These are phyloP conservation scores for Ormyrus nitidulus DNA, from an alignment of 2,888 invertebrate genomes.

Conservation along the genomic window DNA sequence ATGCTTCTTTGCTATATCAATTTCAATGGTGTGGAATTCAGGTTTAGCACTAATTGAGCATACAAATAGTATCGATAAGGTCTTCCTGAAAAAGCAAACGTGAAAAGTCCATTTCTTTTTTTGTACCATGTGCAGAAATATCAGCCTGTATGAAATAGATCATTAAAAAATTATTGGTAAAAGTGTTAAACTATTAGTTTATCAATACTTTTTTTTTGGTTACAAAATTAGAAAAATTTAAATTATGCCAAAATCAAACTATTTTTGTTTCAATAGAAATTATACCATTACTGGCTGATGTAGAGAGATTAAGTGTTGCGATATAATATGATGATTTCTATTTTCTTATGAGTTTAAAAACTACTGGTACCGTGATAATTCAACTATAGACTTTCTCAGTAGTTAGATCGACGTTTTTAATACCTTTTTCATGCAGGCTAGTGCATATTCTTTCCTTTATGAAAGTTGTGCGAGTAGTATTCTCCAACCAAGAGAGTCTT, in stretches of 20 bases:
- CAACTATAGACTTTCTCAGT: conserved; percentile 23
- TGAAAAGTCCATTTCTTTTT: conserved; percentile 63
- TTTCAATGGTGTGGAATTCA: conserved; percentile 68
- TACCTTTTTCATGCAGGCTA: conserved; percentile 39
- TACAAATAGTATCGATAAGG: conserved; percentile 69
- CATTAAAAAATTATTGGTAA: conserved; percentile 37
- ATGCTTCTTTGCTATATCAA: conserved; percentile 64
- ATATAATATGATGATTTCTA: too few relatives aligned
- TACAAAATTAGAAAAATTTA: conserved; percentile 22
- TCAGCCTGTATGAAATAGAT: conserved; percentile 29
- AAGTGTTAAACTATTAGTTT: conserved; percentile 19
- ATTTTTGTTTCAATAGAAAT: conserved; percentile 34
- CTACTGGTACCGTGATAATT: conserved; percentile 38
- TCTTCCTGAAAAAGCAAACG: conserved; percentile 69
- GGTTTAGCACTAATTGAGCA: conserved; percentile 66
- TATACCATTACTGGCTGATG: conserved; percentile 31
- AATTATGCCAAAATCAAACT: background rate
- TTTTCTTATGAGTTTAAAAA: background rate
- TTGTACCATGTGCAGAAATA: conserved; percentile 45
- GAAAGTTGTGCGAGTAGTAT: conserved; percentile 48
- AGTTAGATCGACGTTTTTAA: conserved; percentile 36
- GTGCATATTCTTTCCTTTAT: conserved; percentile 44
- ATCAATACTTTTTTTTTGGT: conserved; percentile 35
- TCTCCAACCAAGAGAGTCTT: conserved; percentile 53
- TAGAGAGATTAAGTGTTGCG: too few relatives aligned